Evolutionary conservation across 2,888 invertebrate genomes (phyloP).

Genomic region (Rapana venosa): DNA sequence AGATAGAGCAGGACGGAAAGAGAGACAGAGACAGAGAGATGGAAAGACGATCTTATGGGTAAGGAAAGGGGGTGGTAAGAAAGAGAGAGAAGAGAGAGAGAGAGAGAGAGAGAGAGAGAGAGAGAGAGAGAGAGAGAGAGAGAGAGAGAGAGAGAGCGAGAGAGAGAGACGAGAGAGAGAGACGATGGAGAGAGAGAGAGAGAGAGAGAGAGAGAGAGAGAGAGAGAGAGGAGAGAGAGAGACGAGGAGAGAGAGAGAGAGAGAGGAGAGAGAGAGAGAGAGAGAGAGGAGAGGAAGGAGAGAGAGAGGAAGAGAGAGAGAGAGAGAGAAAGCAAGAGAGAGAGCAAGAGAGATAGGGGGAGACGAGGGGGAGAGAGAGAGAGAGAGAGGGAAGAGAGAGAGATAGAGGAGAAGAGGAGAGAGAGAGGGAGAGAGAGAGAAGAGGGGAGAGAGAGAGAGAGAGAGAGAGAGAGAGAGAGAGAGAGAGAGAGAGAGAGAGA

Average conservation of each 20-base stretch:
- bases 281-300: background rate
- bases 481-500: background rate
- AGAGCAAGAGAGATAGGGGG: too few species aligned
- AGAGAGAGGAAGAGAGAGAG: background rate
- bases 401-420: too few species aligned
- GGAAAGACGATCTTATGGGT: too few species aligned
- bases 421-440: constrained; percentile 12
- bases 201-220: background rate
- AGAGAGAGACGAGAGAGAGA: background rate
- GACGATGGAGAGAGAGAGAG: background rate
- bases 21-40: too few species aligned
- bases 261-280: background rate
- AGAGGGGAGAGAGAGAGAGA: background rate
- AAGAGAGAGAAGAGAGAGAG: too few species aligned
- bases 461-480: background rate
- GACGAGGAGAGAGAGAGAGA: background rate
- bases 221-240: background rate
- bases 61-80: too few species aligned
- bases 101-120: too few species aligned
- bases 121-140: background rate
- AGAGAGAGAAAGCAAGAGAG: too few species aligned
- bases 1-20: too few species aligned
- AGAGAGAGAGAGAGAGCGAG: background rate
- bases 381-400: background rate
- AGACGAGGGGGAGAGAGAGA: background rate